Base-by-base conservation (phyloP, 2,797 vertebrate genomes). In the Steatocranus sp. region DNA sequence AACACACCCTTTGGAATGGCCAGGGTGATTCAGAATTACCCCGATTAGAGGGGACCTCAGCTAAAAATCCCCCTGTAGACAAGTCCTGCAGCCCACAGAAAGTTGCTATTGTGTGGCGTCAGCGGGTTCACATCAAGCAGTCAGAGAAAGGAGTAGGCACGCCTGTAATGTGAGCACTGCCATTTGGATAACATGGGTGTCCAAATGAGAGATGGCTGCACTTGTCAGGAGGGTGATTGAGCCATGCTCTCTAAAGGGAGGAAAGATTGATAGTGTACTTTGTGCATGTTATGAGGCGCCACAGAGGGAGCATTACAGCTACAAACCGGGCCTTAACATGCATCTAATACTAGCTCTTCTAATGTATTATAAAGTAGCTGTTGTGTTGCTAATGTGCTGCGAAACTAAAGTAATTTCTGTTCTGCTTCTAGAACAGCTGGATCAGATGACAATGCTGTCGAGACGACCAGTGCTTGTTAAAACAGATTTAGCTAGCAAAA, bases 71-170 rank as follows among this genome's bases (percentile, higher is more conserved):
- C 83, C 68, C 76, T 17, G 61, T 75, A 86, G 81, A 86, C n/a
- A 30, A 90, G 83, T 89, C 89, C 88, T 70, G 79, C 79, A 73
- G 88, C 84, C 87, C 88, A 84, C 74, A 75, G 87, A 89, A 94
- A 92, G 90, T 94, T 94, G 77, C 86, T 48, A 82, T 93, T 92
- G 87, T 94, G 94, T 93, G 83, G 75, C 34, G 75, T 95, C 94
- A 95, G 94, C 92, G 6, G 66, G 70, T 87, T 87, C 70, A 78
- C 79, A 43, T 77, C 76, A 78, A 86, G 86, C 87, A 87, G 82
- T 63, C 78, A 73, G 80, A 30, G 74, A 78, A 83, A 20, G 5
- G 68, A 76, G 78, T 77, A 81, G 80, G 79, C 73, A 83, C 75
- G 83, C 83, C 82, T 85, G 86, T 83, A 84, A 90, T 86, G 81